phyloP scores from a whole-genome alignment of 2,888 invertebrate genomes.

The Eugnorisma glareosa region DNA sequence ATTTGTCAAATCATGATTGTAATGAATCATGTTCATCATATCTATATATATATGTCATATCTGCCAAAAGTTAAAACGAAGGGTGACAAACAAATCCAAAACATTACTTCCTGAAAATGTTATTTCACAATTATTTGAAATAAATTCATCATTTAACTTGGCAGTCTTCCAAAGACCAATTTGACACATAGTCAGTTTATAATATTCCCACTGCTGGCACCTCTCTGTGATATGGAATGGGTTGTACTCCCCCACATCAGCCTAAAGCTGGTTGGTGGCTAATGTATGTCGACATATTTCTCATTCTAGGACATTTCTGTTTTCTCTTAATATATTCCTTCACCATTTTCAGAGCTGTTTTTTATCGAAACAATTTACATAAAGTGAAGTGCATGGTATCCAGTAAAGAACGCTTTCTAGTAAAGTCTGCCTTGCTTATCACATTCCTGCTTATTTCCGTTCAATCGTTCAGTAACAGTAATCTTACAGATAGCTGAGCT shows the following conservation, averaged over 20 bases:
- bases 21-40: conserved; percentile 13
- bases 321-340: neutral
- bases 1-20: conserved; percentile 11
- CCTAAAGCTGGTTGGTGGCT: neutral
- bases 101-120: neutral
- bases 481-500: no score
- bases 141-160: neutral
- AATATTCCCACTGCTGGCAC: neutral
- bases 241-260: neutral
- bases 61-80: conserved; percentile 2
- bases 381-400: neutral
- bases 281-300: neutral
- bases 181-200: neutral
- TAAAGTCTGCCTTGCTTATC: neutral
- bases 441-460: conserved; percentile 23
- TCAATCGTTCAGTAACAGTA: neutral
- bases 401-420: neutral
- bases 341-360: neutral
- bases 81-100: conserved; percentile 2
- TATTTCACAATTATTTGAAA: neutral
- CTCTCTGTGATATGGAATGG: neutral
- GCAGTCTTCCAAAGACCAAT: neutral
- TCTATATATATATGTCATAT: no score
- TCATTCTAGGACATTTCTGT: neutral
- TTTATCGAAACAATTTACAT: neutral